phyloP scores from a whole-genome alignment of 2,113 vertebrate species.

The Embiotoca jacksoni region DNA sequence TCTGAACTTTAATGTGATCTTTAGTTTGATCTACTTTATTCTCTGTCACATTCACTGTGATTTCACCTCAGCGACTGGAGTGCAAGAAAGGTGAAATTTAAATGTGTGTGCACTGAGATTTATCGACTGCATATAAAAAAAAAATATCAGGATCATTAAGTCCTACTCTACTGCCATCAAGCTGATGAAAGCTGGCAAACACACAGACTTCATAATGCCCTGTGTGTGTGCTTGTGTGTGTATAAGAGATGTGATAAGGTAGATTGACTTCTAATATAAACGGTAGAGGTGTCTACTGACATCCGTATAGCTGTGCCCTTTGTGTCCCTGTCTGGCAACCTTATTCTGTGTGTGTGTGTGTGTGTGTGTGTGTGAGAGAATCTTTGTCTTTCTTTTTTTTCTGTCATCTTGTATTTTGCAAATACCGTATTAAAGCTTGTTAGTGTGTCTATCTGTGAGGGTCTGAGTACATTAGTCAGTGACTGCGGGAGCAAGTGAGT shows the following conservation, averaged over 20 bases:
- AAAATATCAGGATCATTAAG: conserved; percentile 82
- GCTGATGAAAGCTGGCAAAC: conserved; percentile 82
- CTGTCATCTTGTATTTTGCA: neutral
- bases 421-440: neutral
- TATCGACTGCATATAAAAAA: conserved; percentile 80
- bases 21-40: conserved; percentile 6
- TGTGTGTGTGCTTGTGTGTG: conserved; percentile 46
- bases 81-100: conserved; percentile 79
- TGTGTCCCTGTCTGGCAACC: conserved; percentile 75
- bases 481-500: conserved; percentile 16
- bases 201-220: conserved; percentile 71
- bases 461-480: neutral
- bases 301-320: conserved; percentile 68
- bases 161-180: conserved; percentile 79
- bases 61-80: conserved; percentile 57
- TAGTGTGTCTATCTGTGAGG: conserved; percentile 13
- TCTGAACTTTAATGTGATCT: neutral
- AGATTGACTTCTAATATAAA: conserved; percentile 82
- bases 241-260: conserved; percentile 77
- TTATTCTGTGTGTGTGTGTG: conserved; percentile 40
- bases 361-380: neutral
- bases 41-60: conserved; percentile 31
- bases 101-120: conserved; percentile 77
- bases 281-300: conserved; percentile 73
- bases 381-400: neutral